Evolutionary conservation across 2,888 invertebrate species (phyloP).

Genomic region (Epistrophella euchroma): DNA sequence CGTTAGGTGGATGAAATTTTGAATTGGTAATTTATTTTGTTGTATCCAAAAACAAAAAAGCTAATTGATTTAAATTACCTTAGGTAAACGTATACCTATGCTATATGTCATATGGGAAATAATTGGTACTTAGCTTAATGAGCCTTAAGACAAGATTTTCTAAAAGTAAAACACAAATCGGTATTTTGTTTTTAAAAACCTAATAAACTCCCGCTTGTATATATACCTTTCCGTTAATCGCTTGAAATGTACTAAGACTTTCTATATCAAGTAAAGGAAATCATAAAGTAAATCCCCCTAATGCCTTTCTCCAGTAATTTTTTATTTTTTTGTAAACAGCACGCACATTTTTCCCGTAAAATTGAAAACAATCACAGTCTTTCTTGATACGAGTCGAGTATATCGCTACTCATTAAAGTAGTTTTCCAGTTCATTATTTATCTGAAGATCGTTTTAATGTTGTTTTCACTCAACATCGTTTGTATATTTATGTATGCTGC

Average conservation of each 20-base stretch:
- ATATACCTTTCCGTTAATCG: not conserved
- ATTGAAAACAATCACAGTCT: constrained; percentile 7
- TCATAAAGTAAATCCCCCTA: constrained; percentile 2
- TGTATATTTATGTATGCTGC: constrained; percentile 44
- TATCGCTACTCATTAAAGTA: constrained; percentile 61
- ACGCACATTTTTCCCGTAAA: constrained; percentile 6
- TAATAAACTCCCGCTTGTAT: not conserved
- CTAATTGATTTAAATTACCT: too few species aligned
- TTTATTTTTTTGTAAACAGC: constrained; percentile 11
- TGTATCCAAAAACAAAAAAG: too few species aligned
- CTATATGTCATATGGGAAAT: too few species aligned
- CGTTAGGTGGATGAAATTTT: too few species aligned
- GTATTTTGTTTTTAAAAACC: not conserved
- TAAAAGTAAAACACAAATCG: not conserved
- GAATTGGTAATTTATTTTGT: too few species aligned
- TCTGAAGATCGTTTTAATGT: constrained; percentile 56
- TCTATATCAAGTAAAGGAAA: not conserved
- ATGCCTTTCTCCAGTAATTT: not conserved
- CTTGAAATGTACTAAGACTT: not conserved
- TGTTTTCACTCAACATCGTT: constrained; percentile 49
- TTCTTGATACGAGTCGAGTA: not conserved
- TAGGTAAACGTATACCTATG: too few species aligned
- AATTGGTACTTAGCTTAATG: too few species aligned
- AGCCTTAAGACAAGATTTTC: not conserved
- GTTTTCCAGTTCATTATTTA: constrained; percentile 75